Percentiles rank a stretch among this genome's conserved stretches.
These are phyloP conservation scores for Calonectris borealis DNA, from an alignment of 2,113 vertebrate species.

Conservation along the genomic window DNA sequence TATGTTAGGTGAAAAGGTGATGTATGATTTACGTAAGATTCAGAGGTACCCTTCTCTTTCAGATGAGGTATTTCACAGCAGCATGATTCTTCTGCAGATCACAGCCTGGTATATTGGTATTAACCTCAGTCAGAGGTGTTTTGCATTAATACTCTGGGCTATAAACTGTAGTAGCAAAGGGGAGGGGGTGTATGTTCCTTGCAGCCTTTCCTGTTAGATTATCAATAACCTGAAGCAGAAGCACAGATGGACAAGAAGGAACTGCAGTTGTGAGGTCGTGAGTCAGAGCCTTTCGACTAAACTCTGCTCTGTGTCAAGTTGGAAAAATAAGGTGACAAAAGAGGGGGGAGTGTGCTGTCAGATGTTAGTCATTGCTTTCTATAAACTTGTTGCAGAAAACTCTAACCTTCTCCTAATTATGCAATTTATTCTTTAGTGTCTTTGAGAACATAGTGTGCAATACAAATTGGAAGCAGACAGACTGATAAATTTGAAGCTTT, in stretches of 20 bases:
- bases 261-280: background rate
- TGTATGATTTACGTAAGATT: background rate
- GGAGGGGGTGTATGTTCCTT: background rate
- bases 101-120: background rate
- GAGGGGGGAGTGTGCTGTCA: background rate
- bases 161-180: background rate
- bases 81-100: background rate
- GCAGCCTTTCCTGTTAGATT: background rate
- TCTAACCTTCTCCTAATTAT: background rate
- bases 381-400: background rate
- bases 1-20: background rate
- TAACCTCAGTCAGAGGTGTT: background rate
- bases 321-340: background rate
- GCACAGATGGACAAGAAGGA: background rate
- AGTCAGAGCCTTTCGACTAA: background rate
- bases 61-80: background rate
- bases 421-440: background rate
- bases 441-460: accelerated
- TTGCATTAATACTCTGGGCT: background rate
- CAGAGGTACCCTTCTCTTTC: background rate
- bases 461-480: background rate
- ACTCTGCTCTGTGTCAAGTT: background rate
- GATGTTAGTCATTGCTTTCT: background rate
- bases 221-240: background rate
- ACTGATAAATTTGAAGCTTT: background rate